A percentile compares a stretch with the other conserved stretches of the same genome.
Conservation (phyloP, 2,888 invertebrate species). For the Drosophila anomalata region DNA sequence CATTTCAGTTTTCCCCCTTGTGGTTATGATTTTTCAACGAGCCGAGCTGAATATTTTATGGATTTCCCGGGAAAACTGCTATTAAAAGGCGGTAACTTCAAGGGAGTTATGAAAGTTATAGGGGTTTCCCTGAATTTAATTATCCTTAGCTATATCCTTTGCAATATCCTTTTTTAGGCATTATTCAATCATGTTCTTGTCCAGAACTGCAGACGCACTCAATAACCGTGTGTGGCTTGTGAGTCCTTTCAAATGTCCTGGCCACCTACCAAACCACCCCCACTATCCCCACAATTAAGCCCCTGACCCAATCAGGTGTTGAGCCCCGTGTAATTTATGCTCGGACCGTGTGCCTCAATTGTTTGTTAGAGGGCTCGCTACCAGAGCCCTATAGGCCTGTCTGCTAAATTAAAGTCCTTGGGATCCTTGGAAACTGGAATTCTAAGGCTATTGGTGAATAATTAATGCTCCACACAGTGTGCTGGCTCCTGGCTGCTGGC, state of each 20-base stretch:
- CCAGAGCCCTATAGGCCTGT: slow-evolving; percentile 38
- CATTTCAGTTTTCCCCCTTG: background rate
- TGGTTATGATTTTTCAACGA: slow-evolving; percentile 18
- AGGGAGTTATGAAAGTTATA: slow-evolving; percentile 1
- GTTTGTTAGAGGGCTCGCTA: slow-evolving; percentile 46
- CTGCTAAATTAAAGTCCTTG: slow-evolving; percentile 60
- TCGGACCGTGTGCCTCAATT: slow-evolving; percentile 44
- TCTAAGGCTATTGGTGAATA: slow-evolving; percentile 51
- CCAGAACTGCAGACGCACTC: slow-evolving; percentile 53
- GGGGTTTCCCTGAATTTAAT: background rate
- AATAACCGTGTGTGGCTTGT: slow-evolving; percentile 31
- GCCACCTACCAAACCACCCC: slow-evolving; percentile 17
- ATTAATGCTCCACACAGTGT: slow-evolving; percentile 57
- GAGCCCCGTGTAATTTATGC: slow-evolving; percentile 65
- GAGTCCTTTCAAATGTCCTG: slow-evolving; percentile 30
- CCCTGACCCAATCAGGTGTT: slow-evolving; percentile 52
- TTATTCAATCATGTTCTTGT: slow-evolving; percentile 51
- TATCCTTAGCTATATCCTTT: background rate
- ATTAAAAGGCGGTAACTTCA: slow-evolving; percentile 16
- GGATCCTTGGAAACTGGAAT: slow-evolving; percentile 27
- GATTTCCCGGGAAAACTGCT: background rate
- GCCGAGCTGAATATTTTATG: slow-evolving; percentile 19
- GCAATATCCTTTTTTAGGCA: slow-evolving; percentile 19
- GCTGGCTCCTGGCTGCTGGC: background rate
- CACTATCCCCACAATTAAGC: background rate